These are phyloP conservation scores for Elachura formosa DNA, from an alignment of 2,113 vertebrate species.

Conservation along the genomic window DNA sequence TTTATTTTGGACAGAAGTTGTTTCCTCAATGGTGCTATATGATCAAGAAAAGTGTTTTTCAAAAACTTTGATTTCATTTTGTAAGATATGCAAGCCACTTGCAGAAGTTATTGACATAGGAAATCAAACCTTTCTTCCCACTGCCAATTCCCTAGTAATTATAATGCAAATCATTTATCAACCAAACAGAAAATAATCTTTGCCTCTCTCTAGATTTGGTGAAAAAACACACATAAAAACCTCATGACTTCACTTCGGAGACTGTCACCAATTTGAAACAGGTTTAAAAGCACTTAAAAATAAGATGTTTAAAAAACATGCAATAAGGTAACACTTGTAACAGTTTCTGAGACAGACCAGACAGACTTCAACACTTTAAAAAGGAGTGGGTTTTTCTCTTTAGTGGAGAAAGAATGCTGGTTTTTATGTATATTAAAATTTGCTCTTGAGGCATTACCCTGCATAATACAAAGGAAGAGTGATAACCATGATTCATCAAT, in stretches of 20 bases:
- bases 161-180: background rate
- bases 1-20: background rate
- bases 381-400: background rate
- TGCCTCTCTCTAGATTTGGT: background rate
- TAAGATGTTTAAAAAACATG: background rate
- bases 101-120: background rate
- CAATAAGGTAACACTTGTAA: background rate
- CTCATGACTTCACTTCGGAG: background rate
- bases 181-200: background rate
- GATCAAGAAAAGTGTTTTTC: background rate
- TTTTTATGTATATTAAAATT: background rate
- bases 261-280: background rate
- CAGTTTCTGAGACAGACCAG: background rate
- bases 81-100: background rate
- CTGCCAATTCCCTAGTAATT: background rate
- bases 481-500: background rate
- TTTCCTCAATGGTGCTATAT: background rate
- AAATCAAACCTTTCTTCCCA: background rate
- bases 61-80: background rate
- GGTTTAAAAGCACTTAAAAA: background rate
- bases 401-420: background rate
- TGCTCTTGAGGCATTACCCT: background rate
- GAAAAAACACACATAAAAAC: background rate
- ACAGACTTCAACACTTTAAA: background rate
- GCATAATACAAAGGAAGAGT: background rate